Evolutionary conservation across 2,113 vertebrate species (phyloP).

Genomic region (Caranx melampygus): DNA sequence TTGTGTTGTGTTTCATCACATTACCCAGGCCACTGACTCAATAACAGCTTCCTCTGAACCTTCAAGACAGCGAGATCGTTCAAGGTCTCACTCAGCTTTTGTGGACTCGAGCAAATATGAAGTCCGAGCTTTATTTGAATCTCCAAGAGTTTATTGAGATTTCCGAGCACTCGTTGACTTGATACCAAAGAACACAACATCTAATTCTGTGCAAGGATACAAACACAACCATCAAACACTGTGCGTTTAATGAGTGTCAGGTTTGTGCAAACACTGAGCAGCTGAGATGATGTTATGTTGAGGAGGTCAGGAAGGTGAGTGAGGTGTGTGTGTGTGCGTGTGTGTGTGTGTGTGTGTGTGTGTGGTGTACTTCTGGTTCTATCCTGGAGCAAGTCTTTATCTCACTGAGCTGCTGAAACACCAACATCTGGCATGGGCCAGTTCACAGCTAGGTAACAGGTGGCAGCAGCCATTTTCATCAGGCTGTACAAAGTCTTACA

Average conservation of each 20-base stretch:
- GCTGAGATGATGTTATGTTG: not conserved
- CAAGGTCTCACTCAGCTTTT: not conserved
- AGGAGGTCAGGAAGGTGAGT: not conserved
- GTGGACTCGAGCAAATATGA: not conserved
- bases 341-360: not conserved
- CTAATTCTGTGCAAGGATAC: not conserved
- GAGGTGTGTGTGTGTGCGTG: not conserved
- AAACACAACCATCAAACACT: not conserved
- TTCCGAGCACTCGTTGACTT: not conserved
- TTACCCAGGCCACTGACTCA: not conserved
- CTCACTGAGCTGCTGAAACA: slow-evolving; percentile 42
- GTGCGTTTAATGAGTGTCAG: not conserved
- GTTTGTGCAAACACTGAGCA: not conserved
- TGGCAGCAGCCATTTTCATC: slow-evolving; percentile 28
- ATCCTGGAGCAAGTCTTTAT: slow-evolving; percentile 26
- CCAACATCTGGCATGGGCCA: slow-evolving; percentile 35
- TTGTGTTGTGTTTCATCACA: not conserved
- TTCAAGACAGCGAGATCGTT: not conserved
- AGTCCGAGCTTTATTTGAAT: not conserved
- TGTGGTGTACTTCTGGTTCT: slow-evolving; percentile 20
- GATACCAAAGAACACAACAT: not conserved
- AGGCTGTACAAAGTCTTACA: slow-evolving; percentile 13
- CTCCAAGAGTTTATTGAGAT: not conserved
- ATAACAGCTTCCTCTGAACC: not conserved
- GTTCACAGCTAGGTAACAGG: slow-evolving; percentile 54